A percentile compares a stretch with the other conserved stretches of the same genome.
phyloP scores from a whole-genome alignment of 2,888 invertebrate species.

The Euplagia quadripunctaria region DNA sequence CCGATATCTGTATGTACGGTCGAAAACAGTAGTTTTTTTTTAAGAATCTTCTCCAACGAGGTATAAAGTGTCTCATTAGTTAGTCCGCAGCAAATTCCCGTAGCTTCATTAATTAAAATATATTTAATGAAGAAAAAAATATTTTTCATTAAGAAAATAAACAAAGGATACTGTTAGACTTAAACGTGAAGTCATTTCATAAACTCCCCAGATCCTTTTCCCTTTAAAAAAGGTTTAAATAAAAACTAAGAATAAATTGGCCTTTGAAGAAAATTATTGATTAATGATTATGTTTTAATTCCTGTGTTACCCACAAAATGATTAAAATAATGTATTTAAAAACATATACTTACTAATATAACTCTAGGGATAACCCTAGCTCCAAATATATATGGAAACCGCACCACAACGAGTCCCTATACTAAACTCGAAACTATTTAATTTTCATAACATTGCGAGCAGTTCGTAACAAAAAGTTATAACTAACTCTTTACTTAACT shows the following conservation, averaged over 20 bases:
- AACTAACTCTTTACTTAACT: neutral
- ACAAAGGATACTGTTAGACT: neutral
- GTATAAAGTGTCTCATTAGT: neutral
- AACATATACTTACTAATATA: neutral
- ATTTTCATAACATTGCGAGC: slow-evolving; percentile 25
- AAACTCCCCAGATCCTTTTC: neutral
- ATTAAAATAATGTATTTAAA: too few species aligned
- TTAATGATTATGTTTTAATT: too few species aligned
- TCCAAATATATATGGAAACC: slow-evolving; percentile 30
- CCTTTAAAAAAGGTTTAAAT: neutral
- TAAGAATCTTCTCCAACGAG: neutral
- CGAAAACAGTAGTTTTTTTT: neutral
- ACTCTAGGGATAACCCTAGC: slow-evolving; percentile 25
- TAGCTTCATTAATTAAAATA: neutral
- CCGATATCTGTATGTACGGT: neutral
- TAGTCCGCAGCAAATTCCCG: neutral
- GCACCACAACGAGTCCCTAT: slow-evolving; percentile 32
- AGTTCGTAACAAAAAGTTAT: slow-evolving; percentile 8
- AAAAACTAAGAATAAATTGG: neutral
- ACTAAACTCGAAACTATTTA: slow-evolving; percentile 30
- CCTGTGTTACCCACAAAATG: too few species aligned
- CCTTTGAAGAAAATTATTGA: neutral
- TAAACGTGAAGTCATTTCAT: neutral
- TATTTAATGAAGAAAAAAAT: neutral
- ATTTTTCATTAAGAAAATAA: neutral